Base-by-base conservation (phyloP, 2,797 vertebrate genomes). In the Danio aesculapii region DNA sequence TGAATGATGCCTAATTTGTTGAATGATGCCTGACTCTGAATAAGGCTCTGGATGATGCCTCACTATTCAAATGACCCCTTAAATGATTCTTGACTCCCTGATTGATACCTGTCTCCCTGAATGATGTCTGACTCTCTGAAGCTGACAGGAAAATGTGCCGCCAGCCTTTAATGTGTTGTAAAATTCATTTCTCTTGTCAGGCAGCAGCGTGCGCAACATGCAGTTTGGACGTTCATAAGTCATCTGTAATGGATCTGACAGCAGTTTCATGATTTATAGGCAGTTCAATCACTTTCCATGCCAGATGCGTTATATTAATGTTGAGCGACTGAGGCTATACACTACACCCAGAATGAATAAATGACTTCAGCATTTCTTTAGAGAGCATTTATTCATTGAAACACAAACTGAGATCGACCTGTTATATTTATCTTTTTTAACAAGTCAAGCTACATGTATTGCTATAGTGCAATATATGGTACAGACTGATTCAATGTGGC, bases 101-200 rank as follows among this genome's bases (percentile, higher is more conserved):
- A 30, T 1, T 30, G 30, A 30, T 30, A 30, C 30, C 30, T 30
- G 30, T 30, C 30, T 30, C 30, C 30, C 30, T 30, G 30, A 30
- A 30, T 30, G 30, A 30, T 30, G 3, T 30, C 30, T 30, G 30
- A 30, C 30, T 72, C 6, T 57, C 41, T 58, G 4, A 21, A 21
- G 12, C 62, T 6, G 19, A 17, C 53, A 10, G 55, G 39, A 49
- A 53, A 53, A 53, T 64, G 61, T 44, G 39, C 44, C 76, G 59
- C 43, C 0, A 21, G 64, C 58, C 75, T 17, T 77, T 77, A 16
- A 43, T 6, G 46, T 41, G n/a, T 14, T 57, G 53, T 59, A 14
- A 59, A 30, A 73, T 47, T 46, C 55, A 73, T 73, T 14, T 21
- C 43, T 53, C 70, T 64, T 52, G 30, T 43, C 61, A 75, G 58